Evolutionary conservation across 2,113 vertebrate species (phyloP).

Genomic region (Gallinago media): DNA sequence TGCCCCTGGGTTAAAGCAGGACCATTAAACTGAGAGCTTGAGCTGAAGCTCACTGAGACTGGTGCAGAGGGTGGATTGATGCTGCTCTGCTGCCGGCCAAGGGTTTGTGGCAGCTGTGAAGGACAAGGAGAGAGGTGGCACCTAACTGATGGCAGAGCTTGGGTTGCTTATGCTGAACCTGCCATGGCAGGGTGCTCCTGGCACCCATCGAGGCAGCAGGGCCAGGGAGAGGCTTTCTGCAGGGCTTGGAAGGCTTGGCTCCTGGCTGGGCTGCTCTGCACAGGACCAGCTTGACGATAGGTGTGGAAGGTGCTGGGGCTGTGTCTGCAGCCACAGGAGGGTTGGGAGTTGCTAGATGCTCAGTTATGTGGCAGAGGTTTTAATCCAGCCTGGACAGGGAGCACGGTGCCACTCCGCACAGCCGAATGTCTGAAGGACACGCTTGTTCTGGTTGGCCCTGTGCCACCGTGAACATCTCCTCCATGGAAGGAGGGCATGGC

Average conservation of each 20-base stretch:
- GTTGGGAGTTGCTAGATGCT: not conserved
- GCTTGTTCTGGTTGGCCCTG: rapidly evolving
- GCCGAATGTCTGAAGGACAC: not conserved
- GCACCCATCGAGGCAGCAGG: too few species aligned
- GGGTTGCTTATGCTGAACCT: rapidly evolving
- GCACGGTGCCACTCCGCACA: rapidly evolving
- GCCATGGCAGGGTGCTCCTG: rapidly evolving
- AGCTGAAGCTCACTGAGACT: rapidly evolving
- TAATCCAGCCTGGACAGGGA: not conserved
- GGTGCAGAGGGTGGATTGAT: rapidly evolving
- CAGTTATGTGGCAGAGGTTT: rapidly evolving
- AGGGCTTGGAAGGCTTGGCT: not conserved
- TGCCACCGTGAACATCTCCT: rapidly evolving
- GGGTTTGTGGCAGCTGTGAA: rapidly evolving
- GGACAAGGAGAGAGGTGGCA: not conserved
- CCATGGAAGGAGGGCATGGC: rapidly evolving
- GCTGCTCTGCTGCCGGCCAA: not conserved
- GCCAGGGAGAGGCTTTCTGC: not conserved
- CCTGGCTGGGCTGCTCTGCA: not conserved
- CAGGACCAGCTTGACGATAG: not conserved
- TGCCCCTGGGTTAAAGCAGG: not conserved
- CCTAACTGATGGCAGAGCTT: rapidly evolving
- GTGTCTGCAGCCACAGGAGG: rapidly evolving
- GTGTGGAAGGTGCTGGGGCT: not conserved
- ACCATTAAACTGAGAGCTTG: rapidly evolving